Evolutionary conservation across 2,113 vertebrate species (phyloP), one percentile per base, ranked within the genome.

Genomic region (Amazona vittata): DNA sequence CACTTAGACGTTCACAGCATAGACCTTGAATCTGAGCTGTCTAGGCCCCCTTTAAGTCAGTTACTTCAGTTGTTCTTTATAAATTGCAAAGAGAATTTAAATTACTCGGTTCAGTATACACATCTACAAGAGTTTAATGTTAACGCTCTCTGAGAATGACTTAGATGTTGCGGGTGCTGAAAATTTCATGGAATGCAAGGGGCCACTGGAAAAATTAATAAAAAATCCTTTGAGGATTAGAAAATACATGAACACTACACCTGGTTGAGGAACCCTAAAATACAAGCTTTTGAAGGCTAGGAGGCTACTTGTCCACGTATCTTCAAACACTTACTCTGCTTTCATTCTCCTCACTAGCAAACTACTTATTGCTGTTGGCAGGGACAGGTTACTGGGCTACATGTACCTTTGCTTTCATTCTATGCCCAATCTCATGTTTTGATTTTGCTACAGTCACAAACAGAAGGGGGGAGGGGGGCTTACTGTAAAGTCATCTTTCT

Each of bases 71-170:
- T 2, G 1, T 46, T 50, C 52, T 73, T 55, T 62, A 73, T 74
- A 80, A 94, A 80, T 11, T 10, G 4, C 49, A 83, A 94, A 92
- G n/a, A 86, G 83, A 96, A 83, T 92, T 90, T 89, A 63, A 95
- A 86, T 19, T 49, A 7, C 33, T 80, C 7, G 16, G 83, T 96
- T 94, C 41, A 53, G 21, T 62, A 43, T 11, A 73, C 35, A 10
- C 73, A 16, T 37, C 84, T 80, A 37, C 13, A 39, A 52, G 18
- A 85, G 35, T 52, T 20, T 91, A 52, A 84, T 91, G 21, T 19
- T 70, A 74, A 37, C 20, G 14, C 5, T 78, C 18, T 89, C 64
- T 57, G 31, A 76, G 82, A 85, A 79, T 57, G 79, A 57, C 55
- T 47, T 59, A 43, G 33, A 52, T 57, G 50, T 75, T 87, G 5